Evolutionary conservation across 2,113 vertebrate species (phyloP).

Genomic region (Tylochromis polylepis): DNA sequence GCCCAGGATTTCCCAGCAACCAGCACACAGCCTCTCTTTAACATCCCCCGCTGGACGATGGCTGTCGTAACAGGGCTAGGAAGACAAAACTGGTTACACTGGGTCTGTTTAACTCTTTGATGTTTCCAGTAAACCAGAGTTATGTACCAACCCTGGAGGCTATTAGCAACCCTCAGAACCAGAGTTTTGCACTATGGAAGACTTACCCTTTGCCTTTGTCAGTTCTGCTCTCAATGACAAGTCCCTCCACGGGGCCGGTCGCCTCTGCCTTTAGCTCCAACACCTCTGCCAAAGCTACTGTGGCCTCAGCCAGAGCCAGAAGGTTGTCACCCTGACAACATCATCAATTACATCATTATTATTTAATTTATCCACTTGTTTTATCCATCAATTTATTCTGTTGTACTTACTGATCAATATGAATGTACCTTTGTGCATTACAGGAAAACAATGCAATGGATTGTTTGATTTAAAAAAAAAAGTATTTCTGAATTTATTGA

Average conservation of each 20-base stretch:
- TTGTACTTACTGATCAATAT: neutral
- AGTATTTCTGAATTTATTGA: neutral
- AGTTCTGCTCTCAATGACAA: slow-evolving; percentile 86
- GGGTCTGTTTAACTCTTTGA: neutral
- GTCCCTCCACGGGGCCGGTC: slow-evolving; percentile 82
- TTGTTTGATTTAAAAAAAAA: neutral
- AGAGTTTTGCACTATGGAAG: too few relatives aligned
- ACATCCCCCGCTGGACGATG: slow-evolving; percentile 86
- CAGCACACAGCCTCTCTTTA: slow-evolving; percentile 82
- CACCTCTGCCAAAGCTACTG: slow-evolving; percentile 85
- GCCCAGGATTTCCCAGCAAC: slow-evolving; percentile 90
- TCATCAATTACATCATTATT: neutral
- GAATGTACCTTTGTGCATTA: neutral
- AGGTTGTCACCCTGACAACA: slow-evolving; percentile 83
- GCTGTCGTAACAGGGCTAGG: slow-evolving; percentile 80
- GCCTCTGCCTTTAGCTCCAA: slow-evolving; percentile 87
- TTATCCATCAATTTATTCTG: neutral
- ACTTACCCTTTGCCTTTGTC: slow-evolving; percentile 82
- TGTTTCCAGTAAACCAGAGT: neutral
- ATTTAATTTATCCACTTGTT: neutral
- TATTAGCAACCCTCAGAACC: neutral
- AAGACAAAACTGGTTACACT: neutral
- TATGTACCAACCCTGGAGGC: too few relatives aligned
- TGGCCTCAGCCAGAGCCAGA: slow-evolving; percentile 85
- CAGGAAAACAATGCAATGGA: neutral